Base-by-base conservation (phyloP, 2,113 vertebrate species). In the Pachypanchax playfairii region DNA sequence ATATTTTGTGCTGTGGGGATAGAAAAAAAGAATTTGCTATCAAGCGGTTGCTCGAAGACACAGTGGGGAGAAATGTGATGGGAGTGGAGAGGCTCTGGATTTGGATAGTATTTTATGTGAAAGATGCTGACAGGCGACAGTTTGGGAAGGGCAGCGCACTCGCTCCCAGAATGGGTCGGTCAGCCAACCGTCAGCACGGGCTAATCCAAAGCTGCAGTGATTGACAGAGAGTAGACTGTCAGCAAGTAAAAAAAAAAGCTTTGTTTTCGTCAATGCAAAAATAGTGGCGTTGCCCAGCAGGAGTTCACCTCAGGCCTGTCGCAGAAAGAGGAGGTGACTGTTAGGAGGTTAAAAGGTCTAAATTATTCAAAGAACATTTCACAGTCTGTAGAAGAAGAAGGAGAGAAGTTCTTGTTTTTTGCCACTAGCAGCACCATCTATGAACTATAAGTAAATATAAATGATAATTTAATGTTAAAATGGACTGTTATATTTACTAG, bases 61-160 rank as follows among this genome's bases (percentile, higher is more conserved):
- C 71, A 79, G 74, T 24, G 8, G 49, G 49, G 70, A 62, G 51
- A 46, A 48, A 48, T 65, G 60, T 66, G 67, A 82, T 35, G 64
- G 68, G 68, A 73, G 58, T 42, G 62, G 63, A 73, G 52, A 43
- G 39, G 17, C 35, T 76, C 43, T 50, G 70, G 48, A 59, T 77
- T 75, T 48, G 69, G 72, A 56, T 65, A 50, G 68, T 82, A 62
- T 72, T 66, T 33, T 59, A 56, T 72, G 79, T 80, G 82, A 87
- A 85, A 87, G 77, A 77, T 86, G 82, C 76, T 85, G 88, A 87
- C 82, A 71, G 83, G 54, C 52, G 65, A 59, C 78, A 64, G 84
- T 51, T 65, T 24, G 66, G 65, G 75, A 77, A 82, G 76, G 82
- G 73, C 79, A 69, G 35, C 20, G 62, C 52, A 12, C 55, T 74